Evolutionary conservation across 2,113 vertebrate genomes (phyloP).

Genomic region (Crotalus helleri): DNA sequence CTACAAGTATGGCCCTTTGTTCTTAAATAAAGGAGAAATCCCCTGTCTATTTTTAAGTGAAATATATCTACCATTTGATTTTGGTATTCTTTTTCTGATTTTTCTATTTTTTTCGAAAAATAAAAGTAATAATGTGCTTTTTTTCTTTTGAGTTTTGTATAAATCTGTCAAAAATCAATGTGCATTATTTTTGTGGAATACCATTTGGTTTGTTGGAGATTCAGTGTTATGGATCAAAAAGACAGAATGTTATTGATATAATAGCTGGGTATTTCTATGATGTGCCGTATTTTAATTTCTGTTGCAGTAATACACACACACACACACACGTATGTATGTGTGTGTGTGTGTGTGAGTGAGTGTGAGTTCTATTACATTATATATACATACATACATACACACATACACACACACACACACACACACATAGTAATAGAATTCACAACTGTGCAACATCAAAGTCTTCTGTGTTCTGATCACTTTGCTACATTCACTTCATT

Average conservation of each 20-base stretch:
- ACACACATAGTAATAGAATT: background rate
- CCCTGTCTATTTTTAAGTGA: slow-evolving; percentile 1
- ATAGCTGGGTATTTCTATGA: background rate
- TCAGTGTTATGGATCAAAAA: background rate
- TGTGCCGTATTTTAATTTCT: background rate
- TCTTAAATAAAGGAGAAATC: background rate
- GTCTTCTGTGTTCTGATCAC: background rate
- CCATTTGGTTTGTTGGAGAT: background rate
- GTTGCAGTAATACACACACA: background rate
- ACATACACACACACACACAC: too few relatives aligned
- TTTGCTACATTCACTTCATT: background rate
- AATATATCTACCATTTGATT: background rate
- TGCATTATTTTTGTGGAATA: background rate
- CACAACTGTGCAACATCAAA: background rate
- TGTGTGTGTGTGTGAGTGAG: too few relatives aligned
- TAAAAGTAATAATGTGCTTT: background rate
- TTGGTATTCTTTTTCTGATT: background rate
- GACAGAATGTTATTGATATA: slow-evolving; percentile 5
- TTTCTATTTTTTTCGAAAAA: background rate
- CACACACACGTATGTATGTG: too few relatives aligned
- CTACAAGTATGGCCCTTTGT: slow-evolving; percentile 12
- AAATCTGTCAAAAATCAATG: background rate
- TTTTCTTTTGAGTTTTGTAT: background rate
- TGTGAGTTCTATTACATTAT: too few relatives aligned
- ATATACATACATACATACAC: too few relatives aligned